Percentiles rank a stretch among this genome's conserved stretches.
These are phyloP conservation scores for Saturnia japonica DNA, from an alignment of 2,888 invertebrate species.

Conservation along the genomic window DNA sequence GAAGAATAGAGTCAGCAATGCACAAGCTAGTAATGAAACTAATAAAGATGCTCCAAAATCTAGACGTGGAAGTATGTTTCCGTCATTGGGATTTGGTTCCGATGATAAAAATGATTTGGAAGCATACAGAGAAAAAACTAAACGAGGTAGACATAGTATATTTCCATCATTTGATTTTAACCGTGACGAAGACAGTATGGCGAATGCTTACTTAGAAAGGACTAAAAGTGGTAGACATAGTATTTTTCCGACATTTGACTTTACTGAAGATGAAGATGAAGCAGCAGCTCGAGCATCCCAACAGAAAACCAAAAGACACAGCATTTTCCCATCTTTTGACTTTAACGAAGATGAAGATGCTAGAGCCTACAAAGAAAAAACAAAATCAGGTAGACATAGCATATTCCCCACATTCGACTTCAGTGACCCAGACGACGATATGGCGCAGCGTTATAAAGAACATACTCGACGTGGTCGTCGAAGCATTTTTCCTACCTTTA, in stretches of 20 bases:
- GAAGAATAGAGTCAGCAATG: conserved; percentile 56
- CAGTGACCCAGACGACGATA: conserved; percentile 63
- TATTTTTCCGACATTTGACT: conserved; percentile 70
- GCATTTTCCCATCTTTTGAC: conserved; percentile 69
- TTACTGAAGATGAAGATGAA: conserved; percentile 69
- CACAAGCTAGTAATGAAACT: conserved; percentile 54
- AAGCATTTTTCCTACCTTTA: conserved; percentile 72
- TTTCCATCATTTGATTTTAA: conserved; percentile 70
- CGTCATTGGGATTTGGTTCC: conserved; percentile 54
- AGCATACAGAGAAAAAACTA: conserved; percentile 66
- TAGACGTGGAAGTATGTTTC: conserved; percentile 67
- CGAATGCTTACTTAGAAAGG: conserved; percentile 57
- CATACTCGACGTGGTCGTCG: conserved; percentile 64
- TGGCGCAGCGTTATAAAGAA: conserved; percentile 63
- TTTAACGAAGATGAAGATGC: conserved; percentile 62
- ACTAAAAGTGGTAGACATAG: conserved; percentile 62
- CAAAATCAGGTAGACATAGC: conserved; percentile 64
- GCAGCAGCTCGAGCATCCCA: conserved; percentile 53
- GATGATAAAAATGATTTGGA: conserved; percentile 58
- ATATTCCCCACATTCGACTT: conserved; percentile 74
- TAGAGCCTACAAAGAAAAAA: conserved; percentile 63
- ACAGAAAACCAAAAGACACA: conserved; percentile 63
- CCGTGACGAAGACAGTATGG: conserved; percentile 54
- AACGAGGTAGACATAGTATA: conserved; percentile 64
- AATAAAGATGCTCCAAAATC: conserved; percentile 49